Percentiles rank a stretch among this genome's conserved stretches.
Conservation (phyloP, 37 sponge, comb jelly and placozoan species). For the Ephydatia muelleri region DNA sequence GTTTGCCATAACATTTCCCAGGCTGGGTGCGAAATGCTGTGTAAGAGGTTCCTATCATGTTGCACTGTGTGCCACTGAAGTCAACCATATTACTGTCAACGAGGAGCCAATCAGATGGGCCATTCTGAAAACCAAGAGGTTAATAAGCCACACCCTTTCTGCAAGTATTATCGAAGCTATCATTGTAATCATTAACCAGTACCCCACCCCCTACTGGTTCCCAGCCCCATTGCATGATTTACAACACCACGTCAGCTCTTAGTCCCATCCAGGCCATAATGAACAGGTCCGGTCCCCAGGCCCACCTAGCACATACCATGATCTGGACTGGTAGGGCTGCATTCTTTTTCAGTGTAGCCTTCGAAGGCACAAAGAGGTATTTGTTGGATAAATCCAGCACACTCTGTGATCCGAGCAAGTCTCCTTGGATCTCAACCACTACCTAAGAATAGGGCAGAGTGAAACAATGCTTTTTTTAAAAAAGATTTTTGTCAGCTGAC, state of each 20-base stretch:
- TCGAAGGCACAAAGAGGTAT: conserved; percentile 59
- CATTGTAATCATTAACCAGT: no score
- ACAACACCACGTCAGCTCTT: no score
- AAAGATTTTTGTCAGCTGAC: conserved; percentile 28
- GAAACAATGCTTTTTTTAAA: neutral
- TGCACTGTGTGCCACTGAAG: conserved; percentile 61
- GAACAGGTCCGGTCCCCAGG: no score
- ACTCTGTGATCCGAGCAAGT: conserved; percentile 47
- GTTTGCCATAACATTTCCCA: conserved; percentile 19
- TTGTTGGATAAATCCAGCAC: conserved; percentile 63
- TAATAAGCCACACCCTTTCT: neutral
- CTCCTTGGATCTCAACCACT: conserved; percentile 68
- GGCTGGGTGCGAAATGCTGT: conserved; percentile 63
- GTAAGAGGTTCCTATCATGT: conserved; percentile 65
- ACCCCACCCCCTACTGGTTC: no score
- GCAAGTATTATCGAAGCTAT: neutral
- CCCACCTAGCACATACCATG: conserved; percentile 11
- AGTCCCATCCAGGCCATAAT: no score
- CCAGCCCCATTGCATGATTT: no score
- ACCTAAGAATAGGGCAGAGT: conserved; percentile 33
- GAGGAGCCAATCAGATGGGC: conserved; percentile 70
- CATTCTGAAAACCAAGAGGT: conserved; percentile 44
- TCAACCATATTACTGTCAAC: conserved; percentile 66
- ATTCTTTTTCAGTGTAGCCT: conserved; percentile 26
- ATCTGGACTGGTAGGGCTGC: conserved; percentile 17